Percentiles rank a stretch among this genome's conserved stretches.
Conservation (phyloP, 2,113 vertebrate genomes). For the Tragelaphus strepsiceros region DNA sequence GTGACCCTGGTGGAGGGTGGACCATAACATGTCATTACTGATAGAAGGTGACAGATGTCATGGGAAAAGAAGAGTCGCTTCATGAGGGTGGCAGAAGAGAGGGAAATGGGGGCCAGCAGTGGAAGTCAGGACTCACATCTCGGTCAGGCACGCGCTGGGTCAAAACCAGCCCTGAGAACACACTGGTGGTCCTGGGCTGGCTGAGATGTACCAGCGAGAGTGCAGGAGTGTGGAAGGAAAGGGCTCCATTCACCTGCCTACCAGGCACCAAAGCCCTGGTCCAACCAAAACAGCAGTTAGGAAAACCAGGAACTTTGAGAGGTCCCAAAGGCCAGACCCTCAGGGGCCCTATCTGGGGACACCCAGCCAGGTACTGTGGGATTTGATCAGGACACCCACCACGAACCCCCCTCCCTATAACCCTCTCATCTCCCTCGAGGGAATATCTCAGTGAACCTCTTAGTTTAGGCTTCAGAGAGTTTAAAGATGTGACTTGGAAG, state of each 20-base stretch:
- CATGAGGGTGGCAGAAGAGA: neutral
- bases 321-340: neutral
- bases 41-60: neutral
- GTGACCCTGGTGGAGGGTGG: neutral
- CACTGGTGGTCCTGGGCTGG: neutral
- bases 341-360: neutral
- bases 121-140: neutral
- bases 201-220: neutral
- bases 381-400: neutral
- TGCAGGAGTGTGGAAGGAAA: neutral
- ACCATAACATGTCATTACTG: accelerated
- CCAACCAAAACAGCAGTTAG: neutral
- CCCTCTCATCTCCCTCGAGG: accelerated
- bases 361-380: accelerated
- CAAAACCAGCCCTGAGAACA: neutral
- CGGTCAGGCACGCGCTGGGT: accelerated
- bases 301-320: neutral
- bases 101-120: neutral
- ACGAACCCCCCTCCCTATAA: too few species aligned
- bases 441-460: neutral
- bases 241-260: neutral
- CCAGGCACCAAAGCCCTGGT: neutral
- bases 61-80: neutral
- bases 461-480: neutral
- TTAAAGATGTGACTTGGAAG: neutral